Conservation (phyloP, 2,113 vertebrate species). For the Elaphurus davidianus region DNA sequence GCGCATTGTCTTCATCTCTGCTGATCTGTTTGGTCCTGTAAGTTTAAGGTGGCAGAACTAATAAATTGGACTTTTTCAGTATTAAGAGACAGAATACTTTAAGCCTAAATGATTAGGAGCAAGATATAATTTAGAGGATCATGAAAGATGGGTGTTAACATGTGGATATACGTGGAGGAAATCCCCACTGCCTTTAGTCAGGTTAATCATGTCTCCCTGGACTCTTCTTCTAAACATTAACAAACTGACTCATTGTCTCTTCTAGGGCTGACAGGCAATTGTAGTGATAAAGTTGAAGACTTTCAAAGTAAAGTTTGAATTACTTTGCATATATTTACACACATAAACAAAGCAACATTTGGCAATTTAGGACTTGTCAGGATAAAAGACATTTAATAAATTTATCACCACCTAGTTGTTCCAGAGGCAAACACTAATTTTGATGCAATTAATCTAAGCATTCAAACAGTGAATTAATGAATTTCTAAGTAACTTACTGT, state of each 20-base stretch:
- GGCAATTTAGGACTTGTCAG: slow-evolving; percentile 66
- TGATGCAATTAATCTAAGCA: slow-evolving; percentile 59
- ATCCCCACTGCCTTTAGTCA: background rate
- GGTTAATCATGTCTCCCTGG: slow-evolving; percentile 9
- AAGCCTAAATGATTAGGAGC: background rate
- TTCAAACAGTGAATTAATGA: slow-evolving; percentile 48
- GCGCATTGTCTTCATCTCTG: background rate
- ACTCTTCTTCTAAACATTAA: slow-evolving; percentile 7
- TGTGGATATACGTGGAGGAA: background rate
- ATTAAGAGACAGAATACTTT: background rate
- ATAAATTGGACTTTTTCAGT: background rate
- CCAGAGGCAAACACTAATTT: slow-evolving; percentile 66
- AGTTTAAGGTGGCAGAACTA: background rate
- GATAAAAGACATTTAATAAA: slow-evolving; percentile 68
- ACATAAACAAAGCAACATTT: slow-evolving; percentile 69
- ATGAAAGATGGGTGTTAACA: background rate
- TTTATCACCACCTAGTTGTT: slow-evolving; percentile 69
- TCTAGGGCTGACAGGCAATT: slow-evolving; percentile 55
- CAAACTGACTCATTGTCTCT: slow-evolving; percentile 43
- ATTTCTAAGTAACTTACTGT: slow-evolving; percentile 53
- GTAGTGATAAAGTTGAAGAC: slow-evolving; percentile 63
- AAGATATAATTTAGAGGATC: background rate
- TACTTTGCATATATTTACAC: slow-evolving; percentile 71
- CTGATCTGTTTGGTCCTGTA: background rate
- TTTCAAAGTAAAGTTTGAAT: slow-evolving; percentile 63